Base-by-base conservation (phyloP, 2,797 vertebrate species). In the Anguilla obscura region DNA sequence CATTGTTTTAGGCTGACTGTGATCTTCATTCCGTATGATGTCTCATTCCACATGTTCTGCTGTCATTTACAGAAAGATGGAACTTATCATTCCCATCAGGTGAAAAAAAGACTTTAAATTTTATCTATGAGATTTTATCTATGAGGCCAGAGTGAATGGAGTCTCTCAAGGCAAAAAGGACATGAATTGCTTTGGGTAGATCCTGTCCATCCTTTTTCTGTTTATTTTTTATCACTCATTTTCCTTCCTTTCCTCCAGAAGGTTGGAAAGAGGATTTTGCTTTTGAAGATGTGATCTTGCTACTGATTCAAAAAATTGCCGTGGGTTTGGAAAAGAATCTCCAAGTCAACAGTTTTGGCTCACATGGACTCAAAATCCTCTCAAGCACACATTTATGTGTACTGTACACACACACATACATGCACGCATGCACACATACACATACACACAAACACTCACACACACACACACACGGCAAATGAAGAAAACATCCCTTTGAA, bases 281-380 rank as follows among this genome's bases (percentile, higher is more conserved):
- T 88, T 92, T 89, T 90, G 87, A 91, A 91, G 91, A 90, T 88
- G 87, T 24, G 85, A 86, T 86, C 6, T 33, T 14, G 0, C 2
- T 30, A 33, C 21, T 85, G 2, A 24, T 69, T 71, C 27, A n/a
- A 85, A 18, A 33, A 66, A 45, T 21, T 45, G 3, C 5, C 1
- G 85, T 36, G 36, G 6, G 9, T 86, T 86, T n/a, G 30, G 24
- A 21, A 48, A 69, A 63, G 33, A 7, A 14, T 56, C 8, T 36
- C 69, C 9, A 10, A 71, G 9, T 60, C 6, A 33, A 18, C 50
- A 21, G 40, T 80, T 63, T 63, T 79, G 74, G 36, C 74, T n/a
- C 18, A 50, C 45, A 6, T n/a, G 24, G 45, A 82, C 33, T 4
- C 40, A 82, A 24, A 50, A 69, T 24, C n/a, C 63, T 6, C 63